Evolutionary conservation across 2,113 vertebrate species (phyloP).

Genomic region (Callipepla californica): DNA sequence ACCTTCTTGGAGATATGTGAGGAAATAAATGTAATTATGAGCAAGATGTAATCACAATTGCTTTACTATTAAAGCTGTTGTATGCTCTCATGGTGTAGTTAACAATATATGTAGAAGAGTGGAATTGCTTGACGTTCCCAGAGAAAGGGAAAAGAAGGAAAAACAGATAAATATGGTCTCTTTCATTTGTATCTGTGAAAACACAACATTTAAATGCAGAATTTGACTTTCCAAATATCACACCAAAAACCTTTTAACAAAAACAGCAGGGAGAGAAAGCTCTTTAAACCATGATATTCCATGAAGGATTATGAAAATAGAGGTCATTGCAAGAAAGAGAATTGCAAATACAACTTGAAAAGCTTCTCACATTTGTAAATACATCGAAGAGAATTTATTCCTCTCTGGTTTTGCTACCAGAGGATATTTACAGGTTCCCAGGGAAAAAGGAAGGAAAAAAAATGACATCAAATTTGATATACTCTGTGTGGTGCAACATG

Average conservation of each 20-base stretch:
- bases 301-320: constrained; percentile 88
- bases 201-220: constrained; percentile 84
- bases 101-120: constrained; percentile 61
- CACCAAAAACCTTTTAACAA: constrained; percentile 84
- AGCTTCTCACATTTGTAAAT: constrained; percentile 83
- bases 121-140: constrained; percentile 54
- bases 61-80: constrained; percentile 72
- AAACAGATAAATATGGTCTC: constrained; percentile 64
- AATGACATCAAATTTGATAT: constrained; percentile 73
- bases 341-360: constrained; percentile 82
- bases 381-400: constrained; percentile 78
- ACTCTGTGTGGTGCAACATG: constrained; percentile 54
- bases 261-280: constrained; percentile 84
- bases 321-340: constrained; percentile 79
- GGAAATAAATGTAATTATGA: constrained; percentile 82
- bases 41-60: constrained; percentile 77
- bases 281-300: constrained; percentile 83
- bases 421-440: constrained; percentile 76
- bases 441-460: constrained; percentile 68
- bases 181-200: constrained; percentile 78
- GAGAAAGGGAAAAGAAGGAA: constrained; percentile 21
- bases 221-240: constrained; percentile 82
- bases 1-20: constrained; percentile 74
- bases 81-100: constrained; percentile 60
- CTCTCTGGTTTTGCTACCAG: constrained; percentile 74